These are phyloP conservation scores for Chamaetylas fuelleborni DNA, from an alignment of 2,113 vertebrate genomes.

Conservation along the genomic window DNA sequence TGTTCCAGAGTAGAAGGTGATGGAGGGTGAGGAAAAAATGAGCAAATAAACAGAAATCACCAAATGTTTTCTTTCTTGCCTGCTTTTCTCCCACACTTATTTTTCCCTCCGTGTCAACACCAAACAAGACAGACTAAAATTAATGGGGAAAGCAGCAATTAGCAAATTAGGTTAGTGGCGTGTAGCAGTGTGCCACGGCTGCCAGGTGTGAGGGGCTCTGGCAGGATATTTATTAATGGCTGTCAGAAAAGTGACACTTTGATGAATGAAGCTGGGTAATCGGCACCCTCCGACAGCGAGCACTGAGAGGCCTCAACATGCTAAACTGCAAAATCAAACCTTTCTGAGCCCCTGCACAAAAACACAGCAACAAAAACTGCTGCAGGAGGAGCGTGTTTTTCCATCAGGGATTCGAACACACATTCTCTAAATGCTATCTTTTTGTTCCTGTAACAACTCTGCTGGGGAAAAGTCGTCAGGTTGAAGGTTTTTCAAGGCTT, in stretches of 20 bases:
- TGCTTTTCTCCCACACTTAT: conserved; percentile 61
- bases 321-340: conserved; percentile 85
- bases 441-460: not conserved
- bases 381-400: not conserved
- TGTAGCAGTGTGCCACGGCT: conserved; percentile 88
- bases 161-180: conserved; percentile 96
- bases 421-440: not conserved
- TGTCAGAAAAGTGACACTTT: conserved; percentile 99
- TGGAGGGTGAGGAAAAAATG: not conserved
- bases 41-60: conserved; percentile 4
- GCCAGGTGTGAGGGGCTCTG: conserved; percentile 97
- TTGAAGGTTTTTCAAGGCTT: not conserved
- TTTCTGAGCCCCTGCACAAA: conserved; percentile 56
- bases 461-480: not conserved
- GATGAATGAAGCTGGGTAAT: conserved; percentile 99
- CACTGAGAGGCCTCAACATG: conserved; percentile 92
- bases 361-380: not conserved
- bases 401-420: not conserved
- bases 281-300: conserved; percentile 93
- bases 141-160: conserved; percentile 98
- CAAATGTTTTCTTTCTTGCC: conserved; percentile 65
- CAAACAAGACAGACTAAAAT: conserved; percentile 92
- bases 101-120: conserved; percentile 83
- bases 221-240: conserved; percentile 99
- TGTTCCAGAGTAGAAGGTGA: conserved; percentile 10